Base-by-base conservation (phyloP, 2,797 vertebrate genomes). In the Phoeniculus purpureus region DNA sequence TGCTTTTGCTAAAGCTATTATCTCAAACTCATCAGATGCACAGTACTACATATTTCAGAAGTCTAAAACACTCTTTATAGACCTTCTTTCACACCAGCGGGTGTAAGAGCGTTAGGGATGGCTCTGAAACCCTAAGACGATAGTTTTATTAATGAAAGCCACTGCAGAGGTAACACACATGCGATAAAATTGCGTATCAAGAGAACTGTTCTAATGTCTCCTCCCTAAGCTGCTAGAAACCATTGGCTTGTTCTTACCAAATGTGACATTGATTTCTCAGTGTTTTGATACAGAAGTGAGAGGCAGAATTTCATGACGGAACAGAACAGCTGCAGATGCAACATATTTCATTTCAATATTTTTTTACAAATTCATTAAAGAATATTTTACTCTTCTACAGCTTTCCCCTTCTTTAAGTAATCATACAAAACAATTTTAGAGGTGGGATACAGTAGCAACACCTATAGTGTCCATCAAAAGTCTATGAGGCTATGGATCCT, bases 391-490 rank as follows among this genome's bases (percentile, higher is more conserved):
- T 45, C 27, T 70, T 65, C 7, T 26, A 15, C 47, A 73, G 40
- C 22, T 48, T 20, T 45, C 29, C 15, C 27, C 27, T 60, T 64
- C 20, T 54, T 27, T 52, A 56, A 66, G 23, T 8, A 73, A 40
- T 62, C 50, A 21, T 52, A 9, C 37, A 25, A 55, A 88, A 10
- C 21, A 68, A 4, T 5, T 1, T 3, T n/a, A 34, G 15, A 32
- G 2, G n/a, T 45, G 45, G 9, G 23, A 45, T n/a, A 48, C 5
- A 50, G 31, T 25, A 67, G 21, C 54, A 18, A 34, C 34, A 32
- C 4, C 50, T 59, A 3, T 2, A 8, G 8, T 8, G 32, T 11
- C 25, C 25, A 1, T 6, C 29, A 32, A n/a, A 31, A 0, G 0
- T 55, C 55, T 51, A 16, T 20, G 22, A 47, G 58, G 18, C 29